These are phyloP conservation scores for Daboia siamensis DNA, from an alignment of 2,113 vertebrate species.

Conservation along the genomic window DNA sequence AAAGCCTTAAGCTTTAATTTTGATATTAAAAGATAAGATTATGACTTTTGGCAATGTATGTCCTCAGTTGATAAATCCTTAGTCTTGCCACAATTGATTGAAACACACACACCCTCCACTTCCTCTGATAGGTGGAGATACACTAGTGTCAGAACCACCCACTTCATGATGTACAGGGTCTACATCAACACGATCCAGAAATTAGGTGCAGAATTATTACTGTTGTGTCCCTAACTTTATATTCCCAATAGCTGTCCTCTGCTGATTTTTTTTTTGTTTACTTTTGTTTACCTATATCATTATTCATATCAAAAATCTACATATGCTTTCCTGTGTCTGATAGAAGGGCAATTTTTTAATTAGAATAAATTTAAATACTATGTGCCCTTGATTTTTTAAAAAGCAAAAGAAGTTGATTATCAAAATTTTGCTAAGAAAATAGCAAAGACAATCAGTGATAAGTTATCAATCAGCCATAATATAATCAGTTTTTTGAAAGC, in stretches of 20 bases:
- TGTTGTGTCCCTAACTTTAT: conserved; percentile 49
- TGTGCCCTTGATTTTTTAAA: not conserved
- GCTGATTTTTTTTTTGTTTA: conserved; percentile 35
- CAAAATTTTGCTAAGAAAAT: not conserved
- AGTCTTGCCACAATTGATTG: rapidly evolving
- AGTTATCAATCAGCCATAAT: conserved; percentile 10
- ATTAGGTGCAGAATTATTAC: not conserved
- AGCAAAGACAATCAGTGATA: not conserved
- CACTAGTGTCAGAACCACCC: conserved; percentile 56
- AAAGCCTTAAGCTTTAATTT: not conserved
- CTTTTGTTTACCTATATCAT: not conserved
- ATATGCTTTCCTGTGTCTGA: conserved; percentile 34
- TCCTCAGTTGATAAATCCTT: rapidly evolving
- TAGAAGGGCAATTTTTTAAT: conserved; percentile 14
- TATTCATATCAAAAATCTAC: not conserved
- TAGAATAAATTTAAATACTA: not conserved
- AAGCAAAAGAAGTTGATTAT: not conserved
- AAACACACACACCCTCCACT: conserved; percentile 57
- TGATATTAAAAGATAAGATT: not conserved
- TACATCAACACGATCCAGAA: not conserved
- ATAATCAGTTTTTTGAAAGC: conserved; percentile 19
- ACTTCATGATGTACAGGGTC: conserved; percentile 60
- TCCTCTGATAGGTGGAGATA: conserved; percentile 63
- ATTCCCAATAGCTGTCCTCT: not conserved
- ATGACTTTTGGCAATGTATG: not conserved